These are phyloP conservation scores for Simalia tracyae DNA, from an alignment of 2,797 vertebrate species.

Conservation along the genomic window DNA sequence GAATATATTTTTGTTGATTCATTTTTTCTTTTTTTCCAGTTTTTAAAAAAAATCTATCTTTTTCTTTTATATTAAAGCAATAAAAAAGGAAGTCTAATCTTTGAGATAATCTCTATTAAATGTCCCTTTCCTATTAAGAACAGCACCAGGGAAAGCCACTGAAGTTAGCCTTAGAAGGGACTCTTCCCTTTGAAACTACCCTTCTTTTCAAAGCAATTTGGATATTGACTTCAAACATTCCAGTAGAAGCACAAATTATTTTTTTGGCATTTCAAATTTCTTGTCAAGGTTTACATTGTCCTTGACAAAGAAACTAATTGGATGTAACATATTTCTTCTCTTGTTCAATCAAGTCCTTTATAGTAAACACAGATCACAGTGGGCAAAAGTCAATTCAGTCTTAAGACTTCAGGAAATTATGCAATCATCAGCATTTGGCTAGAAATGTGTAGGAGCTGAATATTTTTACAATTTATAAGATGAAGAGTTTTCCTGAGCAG, in stretches of 20 bases:
- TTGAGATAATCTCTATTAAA: background rate
- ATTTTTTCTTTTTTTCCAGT: too few species aligned
- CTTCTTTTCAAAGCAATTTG: background rate
- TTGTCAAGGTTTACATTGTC: background rate
- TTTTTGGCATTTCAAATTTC: background rate
- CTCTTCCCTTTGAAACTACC: background rate
- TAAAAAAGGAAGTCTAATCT: too few species aligned
- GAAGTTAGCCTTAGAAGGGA: background rate
- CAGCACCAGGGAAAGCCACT: background rate
- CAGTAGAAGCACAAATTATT: background rate
- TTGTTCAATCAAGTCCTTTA: background rate
- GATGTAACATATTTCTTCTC: too few species aligned
- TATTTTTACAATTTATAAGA: background rate
- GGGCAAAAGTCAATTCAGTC: background rate
- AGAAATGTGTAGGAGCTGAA: background rate
- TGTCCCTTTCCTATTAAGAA: background rate
- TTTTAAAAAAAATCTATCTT: too few species aligned
- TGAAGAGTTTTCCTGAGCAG: background rate
- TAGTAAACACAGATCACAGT: background rate
- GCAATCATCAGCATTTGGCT: background rate
- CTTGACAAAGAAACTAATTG: background rate
- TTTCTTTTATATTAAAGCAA: too few species aligned
- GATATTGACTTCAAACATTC: background rate
- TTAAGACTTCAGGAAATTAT: background rate
- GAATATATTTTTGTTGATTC: too few species aligned